Percentiles rank a stretch among this genome's conserved stretches.
Evolutionary conservation across 2,888 invertebrate species (phyloP).

Genomic region (Lochmaea crataegi): DNA sequence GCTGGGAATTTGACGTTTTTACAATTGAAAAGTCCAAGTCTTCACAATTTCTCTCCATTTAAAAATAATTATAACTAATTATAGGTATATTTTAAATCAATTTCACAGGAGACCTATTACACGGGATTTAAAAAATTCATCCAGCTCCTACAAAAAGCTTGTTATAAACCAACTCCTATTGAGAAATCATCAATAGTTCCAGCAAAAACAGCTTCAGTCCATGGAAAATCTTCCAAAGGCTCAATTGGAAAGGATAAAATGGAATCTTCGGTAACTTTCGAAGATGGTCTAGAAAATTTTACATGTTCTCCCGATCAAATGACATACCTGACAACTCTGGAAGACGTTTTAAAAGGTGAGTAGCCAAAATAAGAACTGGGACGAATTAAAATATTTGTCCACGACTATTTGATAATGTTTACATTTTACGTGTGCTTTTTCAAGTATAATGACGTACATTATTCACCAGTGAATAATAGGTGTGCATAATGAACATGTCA

Average conservation of each 20-base stretch:
- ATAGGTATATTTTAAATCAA: background rate
- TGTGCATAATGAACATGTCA: too few relatives aligned
- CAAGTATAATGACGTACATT: too few relatives aligned
- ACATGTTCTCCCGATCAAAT: constrained; percentile 1
- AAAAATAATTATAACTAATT: too few relatives aligned
- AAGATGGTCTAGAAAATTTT: background rate
- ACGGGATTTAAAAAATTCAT: constrained; percentile 1
- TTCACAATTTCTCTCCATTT: too few relatives aligned
- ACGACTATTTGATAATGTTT: too few relatives aligned
- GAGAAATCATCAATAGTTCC: background rate
- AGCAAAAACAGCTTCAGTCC: background rate
- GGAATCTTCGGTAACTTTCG: background rate
- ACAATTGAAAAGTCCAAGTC: too few relatives aligned
- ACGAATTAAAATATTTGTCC: too few relatives aligned
- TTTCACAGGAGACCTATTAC: constrained; percentile 6
- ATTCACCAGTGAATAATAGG: too few relatives aligned
- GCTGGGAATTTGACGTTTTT: too few relatives aligned
- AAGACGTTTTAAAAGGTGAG: background rate
- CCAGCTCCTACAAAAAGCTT: background rate
- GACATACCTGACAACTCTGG: background rate
- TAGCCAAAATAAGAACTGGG: background rate
- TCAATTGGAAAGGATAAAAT: background rate
- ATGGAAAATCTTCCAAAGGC: background rate
- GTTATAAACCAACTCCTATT: background rate
- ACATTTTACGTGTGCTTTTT: too few relatives aligned